Evolutionary conservation across 2,113 vertebrate genomes (phyloP).

Genomic region (Thomomys bottae): DNA sequence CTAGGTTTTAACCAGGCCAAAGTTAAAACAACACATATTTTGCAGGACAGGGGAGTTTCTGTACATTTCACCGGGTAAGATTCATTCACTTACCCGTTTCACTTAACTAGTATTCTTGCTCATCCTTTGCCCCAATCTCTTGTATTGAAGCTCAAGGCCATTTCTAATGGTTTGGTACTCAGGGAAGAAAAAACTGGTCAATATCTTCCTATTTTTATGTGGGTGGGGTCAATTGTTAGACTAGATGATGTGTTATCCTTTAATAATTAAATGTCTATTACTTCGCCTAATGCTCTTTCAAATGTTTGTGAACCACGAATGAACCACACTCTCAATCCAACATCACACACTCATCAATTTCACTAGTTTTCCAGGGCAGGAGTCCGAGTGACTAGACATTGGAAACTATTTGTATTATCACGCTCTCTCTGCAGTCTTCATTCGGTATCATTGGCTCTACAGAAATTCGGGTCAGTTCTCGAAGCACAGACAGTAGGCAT

Average conservation of each 20-base stretch:
- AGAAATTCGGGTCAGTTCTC: not conserved
- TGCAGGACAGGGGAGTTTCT: not conserved
- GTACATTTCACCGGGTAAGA: not conserved
- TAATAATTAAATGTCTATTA: slow-evolving; percentile 39
- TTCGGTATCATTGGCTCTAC: not conserved
- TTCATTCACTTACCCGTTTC: slow-evolving; percentile 7
- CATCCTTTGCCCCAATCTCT: slow-evolving; percentile 35
- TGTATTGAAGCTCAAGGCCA: not conserved
- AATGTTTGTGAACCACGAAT: slow-evolving; percentile 23
- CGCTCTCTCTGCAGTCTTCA: not conserved
- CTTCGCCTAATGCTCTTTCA: not conserved
- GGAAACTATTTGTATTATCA: not conserved
- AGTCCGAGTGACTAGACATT: not conserved
- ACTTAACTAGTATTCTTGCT: slow-evolving; percentile 1
- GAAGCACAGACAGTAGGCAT: not conserved
- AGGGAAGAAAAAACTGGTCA: slow-evolving; percentile 37
- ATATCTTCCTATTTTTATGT: not conserved
- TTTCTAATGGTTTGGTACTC: slow-evolving; percentile 37
- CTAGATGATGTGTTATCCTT: not conserved
- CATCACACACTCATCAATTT: not conserved
- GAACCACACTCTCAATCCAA: accelerated
- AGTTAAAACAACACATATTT: not conserved
- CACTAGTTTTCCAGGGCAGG: slow-evolving; percentile 25
- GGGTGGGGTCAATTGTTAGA: not conserved
- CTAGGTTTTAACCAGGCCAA: not conserved